A percentile compares a stretch with the other conserved stretches of the same genome.
phyloP scores from a whole-genome alignment of 2,888 invertebrate genomes.

The Cephus pulcher region DNA sequence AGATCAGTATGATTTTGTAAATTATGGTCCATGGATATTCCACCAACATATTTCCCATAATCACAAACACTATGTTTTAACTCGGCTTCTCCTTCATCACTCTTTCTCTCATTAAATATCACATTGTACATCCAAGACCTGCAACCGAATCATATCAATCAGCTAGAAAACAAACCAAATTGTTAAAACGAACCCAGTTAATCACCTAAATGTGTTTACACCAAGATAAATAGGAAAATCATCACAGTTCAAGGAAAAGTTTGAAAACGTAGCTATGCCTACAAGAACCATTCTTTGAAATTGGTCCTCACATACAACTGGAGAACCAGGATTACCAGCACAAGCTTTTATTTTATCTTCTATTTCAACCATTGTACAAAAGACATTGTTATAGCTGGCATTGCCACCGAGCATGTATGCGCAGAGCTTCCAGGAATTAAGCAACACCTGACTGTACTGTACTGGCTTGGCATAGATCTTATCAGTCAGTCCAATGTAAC shows the following conservation, averaged over 20 bases:
- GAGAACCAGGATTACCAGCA: conserved; percentile 51
- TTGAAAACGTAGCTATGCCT: conserved; percentile 49
- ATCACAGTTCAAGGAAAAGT: conserved; percentile 44
- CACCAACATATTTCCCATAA: conserved; percentile 10
- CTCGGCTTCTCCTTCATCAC: conserved; percentile 13
- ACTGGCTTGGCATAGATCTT: conserved; percentile 45
- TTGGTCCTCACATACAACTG: conserved; percentile 44
- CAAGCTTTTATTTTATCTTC: conserved; percentile 40
- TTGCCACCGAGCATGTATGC: conserved; percentile 37
- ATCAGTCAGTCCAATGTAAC: conserved; percentile 31
- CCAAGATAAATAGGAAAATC: conserved; percentile 40
- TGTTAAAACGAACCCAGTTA: not conserved
- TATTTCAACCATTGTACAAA: conserved; percentile 42
- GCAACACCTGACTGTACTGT: conserved; percentile 37
- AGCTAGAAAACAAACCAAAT: not conserved
- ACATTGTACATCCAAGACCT: conserved; percentile 43
- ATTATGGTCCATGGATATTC: conserved; percentile 12
- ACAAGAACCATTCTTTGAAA: conserved; percentile 35
- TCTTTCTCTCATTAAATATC: conserved; percentile 28
- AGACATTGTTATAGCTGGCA: conserved; percentile 39
- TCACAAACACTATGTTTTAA: conserved; percentile 16
- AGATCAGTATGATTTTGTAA: conserved; percentile 20
- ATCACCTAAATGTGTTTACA: conserved; percentile 37
- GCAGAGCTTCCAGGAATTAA: conserved; percentile 44
- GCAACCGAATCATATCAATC: not conserved